Percentiles rank a stretch among this genome's conserved stretches.
Evolutionary conservation across 2,113 vertebrate species (phyloP).

Genomic region (Bubo bubo): DNA sequence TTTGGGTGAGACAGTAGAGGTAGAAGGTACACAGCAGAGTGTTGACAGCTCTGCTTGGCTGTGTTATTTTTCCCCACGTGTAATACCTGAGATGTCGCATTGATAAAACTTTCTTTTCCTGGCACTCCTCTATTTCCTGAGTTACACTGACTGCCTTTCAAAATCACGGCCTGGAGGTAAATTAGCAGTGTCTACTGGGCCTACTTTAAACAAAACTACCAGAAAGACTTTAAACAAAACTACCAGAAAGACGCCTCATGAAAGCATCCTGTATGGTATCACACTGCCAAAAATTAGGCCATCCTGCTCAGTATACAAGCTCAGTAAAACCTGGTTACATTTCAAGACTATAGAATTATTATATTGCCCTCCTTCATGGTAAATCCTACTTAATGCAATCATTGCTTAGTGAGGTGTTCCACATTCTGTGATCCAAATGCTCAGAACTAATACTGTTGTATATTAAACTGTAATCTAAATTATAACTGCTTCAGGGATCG

Average conservation of each 20-base stretch:
- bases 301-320: neutral
- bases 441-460: slow-evolving; percentile 45
- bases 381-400: slow-evolving; percentile 14
- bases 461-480: slow-evolving; percentile 72
- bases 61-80: neutral
- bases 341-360: neutral
- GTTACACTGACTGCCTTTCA: slow-evolving; percentile 45
- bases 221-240: neutral
- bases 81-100: slow-evolving; percentile 56
- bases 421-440: slow-evolving; percentile 41
- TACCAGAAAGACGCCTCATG: neutral
- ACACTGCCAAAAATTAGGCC: neutral
- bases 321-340: neutral
- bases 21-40: neutral
- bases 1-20: neutral
- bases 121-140: neutral
- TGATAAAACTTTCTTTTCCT: slow-evolving; percentile 22
- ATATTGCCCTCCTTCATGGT: neutral
- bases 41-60: slow-evolving; percentile 53
- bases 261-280: neutral
- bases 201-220: neutral
- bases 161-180: slow-evolving; percentile 11
- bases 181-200: neutral
- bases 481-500: slow-evolving; percentile 64
- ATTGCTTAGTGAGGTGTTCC: slow-evolving; percentile 4